Percentiles rank a stretch among this genome's conserved stretches.
Conservation (phyloP, 2,113 vertebrate genomes). For the Cheirogaleus medius region DNA sequence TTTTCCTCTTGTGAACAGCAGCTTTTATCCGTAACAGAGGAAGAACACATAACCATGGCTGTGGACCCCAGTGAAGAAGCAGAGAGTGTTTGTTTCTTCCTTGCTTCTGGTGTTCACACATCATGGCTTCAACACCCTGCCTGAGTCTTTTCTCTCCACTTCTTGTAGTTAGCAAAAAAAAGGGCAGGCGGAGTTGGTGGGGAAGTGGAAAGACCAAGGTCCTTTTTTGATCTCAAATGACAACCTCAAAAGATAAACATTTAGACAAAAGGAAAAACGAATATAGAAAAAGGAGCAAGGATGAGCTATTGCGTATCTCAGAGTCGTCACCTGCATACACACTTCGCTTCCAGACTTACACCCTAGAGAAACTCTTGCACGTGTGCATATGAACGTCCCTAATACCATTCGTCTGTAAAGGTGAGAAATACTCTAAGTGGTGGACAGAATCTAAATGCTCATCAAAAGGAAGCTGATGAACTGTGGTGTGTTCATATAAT, state of each 20-base stretch:
- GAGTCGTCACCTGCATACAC: not conserved
- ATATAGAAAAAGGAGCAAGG: not conserved
- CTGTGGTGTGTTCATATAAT: accelerated
- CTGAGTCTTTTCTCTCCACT: not conserved
- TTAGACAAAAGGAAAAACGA: slow-evolving; percentile 3
- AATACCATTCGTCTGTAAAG: not conserved
- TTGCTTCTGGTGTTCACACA: not conserved
- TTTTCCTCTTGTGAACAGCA: not conserved
- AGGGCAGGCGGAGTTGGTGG: not conserved
- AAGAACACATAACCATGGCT: not conserved
- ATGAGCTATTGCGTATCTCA: not conserved
- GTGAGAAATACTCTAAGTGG: not conserved
- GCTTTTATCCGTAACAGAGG: not conserved
- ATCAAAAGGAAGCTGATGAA: not conserved
- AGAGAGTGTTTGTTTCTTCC: not conserved
- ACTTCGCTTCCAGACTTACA: not conserved
- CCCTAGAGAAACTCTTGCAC: not conserved
- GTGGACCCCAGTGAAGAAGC: not conserved
- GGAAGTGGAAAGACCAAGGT: not conserved
- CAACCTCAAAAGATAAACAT: not conserved
- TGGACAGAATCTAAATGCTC: not conserved
- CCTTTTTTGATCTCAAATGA: slow-evolving; percentile 11
- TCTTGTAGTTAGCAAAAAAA: not conserved
- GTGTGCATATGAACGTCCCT: not conserved
- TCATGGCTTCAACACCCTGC: not conserved